These are phyloP conservation scores for Andrena trimmerana DNA, from an alignment of 2,888 invertebrate genomes.

Conservation along the genomic window DNA sequence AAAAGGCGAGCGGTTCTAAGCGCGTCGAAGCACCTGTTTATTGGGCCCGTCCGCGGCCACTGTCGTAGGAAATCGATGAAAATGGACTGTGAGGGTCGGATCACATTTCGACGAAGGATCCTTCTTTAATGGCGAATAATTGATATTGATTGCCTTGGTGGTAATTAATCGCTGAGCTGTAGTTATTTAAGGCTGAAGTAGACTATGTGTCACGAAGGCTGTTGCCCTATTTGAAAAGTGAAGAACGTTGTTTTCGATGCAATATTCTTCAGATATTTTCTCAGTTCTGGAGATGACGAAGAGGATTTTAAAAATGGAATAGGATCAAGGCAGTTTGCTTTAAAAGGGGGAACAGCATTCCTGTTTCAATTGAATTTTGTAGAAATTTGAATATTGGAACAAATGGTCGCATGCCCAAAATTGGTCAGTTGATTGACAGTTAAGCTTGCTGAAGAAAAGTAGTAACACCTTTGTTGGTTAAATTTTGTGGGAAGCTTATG, in stretches of 20 bases:
- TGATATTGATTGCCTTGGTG: background rate
- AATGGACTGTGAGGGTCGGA: background rate
- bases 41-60: slow-evolving; percentile 4
- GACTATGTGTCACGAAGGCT: no score
- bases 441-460: background rate
- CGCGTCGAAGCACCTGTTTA: slow-evolving; percentile 43
- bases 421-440: background rate
- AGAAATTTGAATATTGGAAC: background rate
- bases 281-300: background rate
- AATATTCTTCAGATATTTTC: background rate
- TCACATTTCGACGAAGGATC: background rate
- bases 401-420: background rate
- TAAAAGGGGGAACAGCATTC: background rate
- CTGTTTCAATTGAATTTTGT: background rate
- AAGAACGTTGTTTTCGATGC: no score
- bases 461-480: background rate
- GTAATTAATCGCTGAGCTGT: background rate
- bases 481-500: background rate
- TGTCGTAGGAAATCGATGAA: slow-evolving; percentile 25
- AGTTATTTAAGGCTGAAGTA: background rate
- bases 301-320: background rate
- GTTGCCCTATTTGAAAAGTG: no score
- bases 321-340: background rate
- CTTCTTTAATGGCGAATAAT: background rate
- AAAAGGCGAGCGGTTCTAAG: slow-evolving; percentile 54